These are phyloP conservation scores for Mohoua ochrocephala DNA, from an alignment of 2,113 vertebrate species.

Conservation along the genomic window DNA sequence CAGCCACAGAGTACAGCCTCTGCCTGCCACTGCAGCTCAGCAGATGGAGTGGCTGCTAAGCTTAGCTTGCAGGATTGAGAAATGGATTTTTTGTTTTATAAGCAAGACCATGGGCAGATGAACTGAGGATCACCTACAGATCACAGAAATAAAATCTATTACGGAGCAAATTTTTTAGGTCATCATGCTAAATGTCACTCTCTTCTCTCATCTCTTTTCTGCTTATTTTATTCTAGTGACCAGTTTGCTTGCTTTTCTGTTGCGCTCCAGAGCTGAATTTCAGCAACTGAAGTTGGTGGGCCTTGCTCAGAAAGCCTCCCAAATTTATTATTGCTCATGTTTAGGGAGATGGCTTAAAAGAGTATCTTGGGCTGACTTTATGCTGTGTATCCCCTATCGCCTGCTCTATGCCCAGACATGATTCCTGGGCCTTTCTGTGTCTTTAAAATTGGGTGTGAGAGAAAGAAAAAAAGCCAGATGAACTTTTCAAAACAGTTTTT, in stretches of 20 bases:
- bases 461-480: no score
- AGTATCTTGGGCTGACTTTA: no score
- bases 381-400: no score
- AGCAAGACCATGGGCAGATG: background rate
- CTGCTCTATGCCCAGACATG: no score
- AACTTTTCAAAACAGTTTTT: no score
- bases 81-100: constrained; percentile 4
- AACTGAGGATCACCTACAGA: background rate
- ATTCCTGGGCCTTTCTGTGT: no score
- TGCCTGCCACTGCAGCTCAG: background rate
- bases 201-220: background rate
- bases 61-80: background rate
- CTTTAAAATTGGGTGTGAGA: no score
- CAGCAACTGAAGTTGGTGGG: background rate
- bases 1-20: fast-evolving
- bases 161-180: constrained; percentile 7
- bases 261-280: background rate
- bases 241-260: background rate
- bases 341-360: background rate
- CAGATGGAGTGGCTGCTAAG: constrained; percentile 10
- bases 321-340: background rate
- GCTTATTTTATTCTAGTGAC: background rate
- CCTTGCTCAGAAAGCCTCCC: background rate
- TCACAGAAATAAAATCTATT: background rate
- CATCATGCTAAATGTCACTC: background rate